Evolutionary conservation across 2,797 vertebrate genomes (phyloP), one percentile per base, ranked within the genome.

Genomic region (Rachycentron canadum): DNA sequence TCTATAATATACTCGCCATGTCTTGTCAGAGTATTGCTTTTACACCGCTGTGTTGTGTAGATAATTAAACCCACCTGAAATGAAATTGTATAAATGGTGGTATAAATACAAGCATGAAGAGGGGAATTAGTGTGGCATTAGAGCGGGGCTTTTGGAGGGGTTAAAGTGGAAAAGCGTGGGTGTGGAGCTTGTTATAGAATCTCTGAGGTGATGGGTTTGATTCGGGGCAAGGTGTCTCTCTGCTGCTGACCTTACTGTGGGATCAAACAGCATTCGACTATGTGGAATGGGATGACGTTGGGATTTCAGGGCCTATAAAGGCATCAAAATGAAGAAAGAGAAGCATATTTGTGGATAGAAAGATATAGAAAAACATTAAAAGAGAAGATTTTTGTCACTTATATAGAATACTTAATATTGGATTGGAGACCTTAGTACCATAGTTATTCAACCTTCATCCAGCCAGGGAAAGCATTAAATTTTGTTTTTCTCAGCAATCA

Each of bases 41-140:
- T 59, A 21, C 9, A 0, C n/a, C n/a, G n/a, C n/a, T n/a, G n/a
- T 60, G 41, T 23, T 36, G 78, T 66, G 73, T 32, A 4, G 43
- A 65, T 81, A 81, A 87, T 84, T 81, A 58, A 72, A 55, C 68
- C 64, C 67, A 50, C 28, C 13, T 66, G 69, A 74, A 70, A 66
- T 52, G 30, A 71, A 79, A 60, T 0, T 3, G 63, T 41, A 45
- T 67, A 75, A 41, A 38, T 52, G 56, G 55, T 45, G 73, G 45
- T 63, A 28, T 69, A 55, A 64, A 62, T 49, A 21, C 40, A 1
- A 4, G 55, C 52, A 57, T 69, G 41, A 60, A 25, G 49, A 41
- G 21, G 26, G 43, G 76, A 68, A 74, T 76, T 59, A 84, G 55
- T 17, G 41, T 12, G 21, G 79, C 61, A 55, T 69, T 60, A 65